Conservation (phyloP, 2,797 vertebrate species). For the Brachyrhaphis roseni region DNA sequence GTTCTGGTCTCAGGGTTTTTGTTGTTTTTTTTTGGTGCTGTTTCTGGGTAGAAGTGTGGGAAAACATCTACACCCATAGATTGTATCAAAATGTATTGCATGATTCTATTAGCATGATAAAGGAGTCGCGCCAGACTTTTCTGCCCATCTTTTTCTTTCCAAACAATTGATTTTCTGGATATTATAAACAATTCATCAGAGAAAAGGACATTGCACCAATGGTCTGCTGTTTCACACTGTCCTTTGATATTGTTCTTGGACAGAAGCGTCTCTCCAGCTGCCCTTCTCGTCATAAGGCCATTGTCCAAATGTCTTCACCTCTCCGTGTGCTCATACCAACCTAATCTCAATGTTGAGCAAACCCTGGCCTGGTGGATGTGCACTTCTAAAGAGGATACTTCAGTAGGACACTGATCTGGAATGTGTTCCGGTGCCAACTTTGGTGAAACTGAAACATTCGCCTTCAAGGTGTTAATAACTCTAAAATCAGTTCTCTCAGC, state of each 20-base stretch:
- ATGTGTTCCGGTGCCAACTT: background rate
- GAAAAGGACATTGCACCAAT: background rate
- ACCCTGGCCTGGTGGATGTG: background rate
- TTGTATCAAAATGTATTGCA: background rate
- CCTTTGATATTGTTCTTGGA: background rate
- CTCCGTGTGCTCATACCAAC: background rate
- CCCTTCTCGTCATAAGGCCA: background rate
- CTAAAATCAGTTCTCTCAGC: background rate
- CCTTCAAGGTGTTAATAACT: background rate
- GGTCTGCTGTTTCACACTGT: background rate
- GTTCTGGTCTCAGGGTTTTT: background rate
- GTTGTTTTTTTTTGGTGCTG: background rate
- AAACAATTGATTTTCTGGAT: background rate
- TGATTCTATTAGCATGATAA: background rate
- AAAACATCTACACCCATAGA: background rate
- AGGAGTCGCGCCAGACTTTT: background rate
- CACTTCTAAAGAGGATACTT: background rate
- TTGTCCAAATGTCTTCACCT: background rate
- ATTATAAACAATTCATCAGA: background rate
- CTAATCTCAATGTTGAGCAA: background rate
- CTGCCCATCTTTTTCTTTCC: background rate
- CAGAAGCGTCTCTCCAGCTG: background rate
- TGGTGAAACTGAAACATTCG: background rate
- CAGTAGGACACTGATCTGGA: background rate
- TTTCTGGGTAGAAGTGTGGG: background rate